These are phyloP conservation scores for Julus scanicus DNA, from an alignment of 2,888 invertebrate genomes.

Conservation along the genomic window DNA sequence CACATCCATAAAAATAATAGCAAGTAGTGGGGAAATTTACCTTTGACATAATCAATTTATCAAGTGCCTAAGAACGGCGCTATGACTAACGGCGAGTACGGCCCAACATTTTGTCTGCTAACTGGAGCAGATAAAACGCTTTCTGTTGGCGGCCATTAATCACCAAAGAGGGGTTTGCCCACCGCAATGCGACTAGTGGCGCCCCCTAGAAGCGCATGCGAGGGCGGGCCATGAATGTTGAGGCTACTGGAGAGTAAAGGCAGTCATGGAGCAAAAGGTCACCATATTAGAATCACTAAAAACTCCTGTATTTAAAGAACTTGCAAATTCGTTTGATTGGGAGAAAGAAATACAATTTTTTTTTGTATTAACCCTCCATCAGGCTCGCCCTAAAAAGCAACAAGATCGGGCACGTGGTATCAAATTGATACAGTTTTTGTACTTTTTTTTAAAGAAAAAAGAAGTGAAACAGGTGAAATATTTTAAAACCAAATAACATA, in stretches of 20 bases:
- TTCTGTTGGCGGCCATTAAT: conserved; percentile 48
- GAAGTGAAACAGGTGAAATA: too few species aligned
- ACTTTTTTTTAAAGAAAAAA: too few species aligned
- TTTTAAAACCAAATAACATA: too few species aligned
- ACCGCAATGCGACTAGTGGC: background rate
- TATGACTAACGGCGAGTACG: conserved; percentile 27
- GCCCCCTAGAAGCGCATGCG: background rate
- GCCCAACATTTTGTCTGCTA: conserved; percentile 49
- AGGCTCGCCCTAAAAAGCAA: too few species aligned
- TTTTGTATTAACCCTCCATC: too few species aligned
- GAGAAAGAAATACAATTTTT: too few species aligned
- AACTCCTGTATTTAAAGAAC: too few species aligned
- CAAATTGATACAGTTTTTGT: too few species aligned
- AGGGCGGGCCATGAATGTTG: background rate
- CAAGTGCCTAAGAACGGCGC: conserved; percentile 27
- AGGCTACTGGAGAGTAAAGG: background rate
- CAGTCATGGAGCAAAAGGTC: too few species aligned
- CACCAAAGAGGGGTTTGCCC: background rate
- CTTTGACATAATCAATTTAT: conserved; percentile 39
- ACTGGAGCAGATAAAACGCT: conserved; percentile 51
- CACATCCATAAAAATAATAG: conserved; percentile 42
- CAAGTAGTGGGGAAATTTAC: conserved; percentile 30
- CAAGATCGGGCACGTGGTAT: too few species aligned
- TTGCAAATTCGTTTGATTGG: too few species aligned
- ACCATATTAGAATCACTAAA: too few species aligned